Base-by-base conservation (phyloP, 2,113 vertebrate genomes). In the Pterocles burchelli region DNA sequence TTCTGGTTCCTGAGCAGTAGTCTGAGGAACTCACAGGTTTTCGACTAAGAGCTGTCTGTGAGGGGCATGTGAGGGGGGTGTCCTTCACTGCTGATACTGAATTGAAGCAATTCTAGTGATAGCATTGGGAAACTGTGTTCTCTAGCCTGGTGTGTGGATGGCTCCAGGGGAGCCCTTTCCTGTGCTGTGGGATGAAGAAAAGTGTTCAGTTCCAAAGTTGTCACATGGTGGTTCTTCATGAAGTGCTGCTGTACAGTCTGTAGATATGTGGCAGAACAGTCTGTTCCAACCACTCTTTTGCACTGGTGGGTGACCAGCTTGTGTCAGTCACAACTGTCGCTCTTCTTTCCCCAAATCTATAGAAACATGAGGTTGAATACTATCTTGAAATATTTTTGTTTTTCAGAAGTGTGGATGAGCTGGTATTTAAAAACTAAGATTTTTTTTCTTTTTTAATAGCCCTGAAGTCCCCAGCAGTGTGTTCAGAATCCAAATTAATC, bases 401-500 rank as follows among this genome's bases (percentile, higher is more conserved):
- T 83, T 89, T 76, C 31, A 57, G 76, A 75, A 43, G 29, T 45
- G 9, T 71, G 7, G 36, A 31, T 77, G 20, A 84, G 20, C 33
- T 92, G n/a, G 6, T 59, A 33, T 72, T 65, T 41, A 45, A 66
- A 83, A 71, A 59, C 11, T 16, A 22, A 18, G 24, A 0, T 41
- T 13, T 3, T n/a, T 55, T 65, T 17, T 34, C 29, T 46, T 71
- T 71, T 79, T 63, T 12, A 57, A 48, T 54, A 51, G 29, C n/a
- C 25, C 36, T 5, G 2, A 90, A 78, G 52, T 79, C 63, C 77
- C 65, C 52, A 85, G 66, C 41, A 94, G 49, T 24, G 31, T 61
- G 36, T 65, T 95, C 81, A 61, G 81, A 82, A 76, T 76, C 28
- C 13, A 66, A 85, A 94, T 91, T 68, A 94, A 89, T 95, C 49